phyloP scores from a whole-genome alignment of 2,797 vertebrate genomes.

The Lutjanus argentimaculatus region DNA sequence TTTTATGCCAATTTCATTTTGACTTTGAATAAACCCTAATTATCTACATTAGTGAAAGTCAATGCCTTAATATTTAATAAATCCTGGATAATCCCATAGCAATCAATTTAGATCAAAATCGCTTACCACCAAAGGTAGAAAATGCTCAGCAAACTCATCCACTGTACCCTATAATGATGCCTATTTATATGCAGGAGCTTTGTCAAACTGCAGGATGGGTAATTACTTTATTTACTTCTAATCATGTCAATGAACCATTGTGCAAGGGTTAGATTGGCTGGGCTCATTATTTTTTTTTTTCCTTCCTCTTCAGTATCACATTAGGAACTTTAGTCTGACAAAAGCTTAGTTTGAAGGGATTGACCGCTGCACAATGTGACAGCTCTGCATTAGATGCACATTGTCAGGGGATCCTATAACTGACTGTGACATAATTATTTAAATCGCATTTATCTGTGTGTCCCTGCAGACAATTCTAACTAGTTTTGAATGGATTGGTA shows the following conservation, averaged over 20 bases:
- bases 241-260: conserved; percentile 83
- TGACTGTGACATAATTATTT: conserved; percentile 54
- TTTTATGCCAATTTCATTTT: conserved; percentile 87
- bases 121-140: conserved; percentile 89
- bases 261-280: conserved; percentile 74
- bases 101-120: conserved; percentile 94
- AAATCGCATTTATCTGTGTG: conserved; percentile 37
- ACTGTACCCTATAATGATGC: conserved; percentile 83
- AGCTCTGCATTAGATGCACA: conserved; percentile 47
- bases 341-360: conserved; percentile 57
- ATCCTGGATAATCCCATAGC: conserved; percentile 91
- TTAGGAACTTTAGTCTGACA: conserved; percentile 54
- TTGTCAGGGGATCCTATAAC: conserved; percentile 45
- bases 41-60: conserved; percentile 92
- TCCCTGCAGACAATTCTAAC: conserved; percentile 39
- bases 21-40: conserved; percentile 91
- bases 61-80: conserved; percentile 95
- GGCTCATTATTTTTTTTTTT: conserved; percentile 59
- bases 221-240: conserved; percentile 92
- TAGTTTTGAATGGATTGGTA: conserved; percentile 39
- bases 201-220: conserved; percentile 87
- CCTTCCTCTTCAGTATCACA: conserved; percentile 56
- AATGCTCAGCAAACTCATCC: conserved; percentile 86
- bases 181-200: conserved; percentile 88
- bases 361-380: conserved; percentile 48